A percentile compares a stretch with the other conserved stretches of the same genome.
These are phyloP conservation scores for Drosophila auraria DNA, from an alignment of 1,140 invertebrate species.

Conservation along the genomic window DNA sequence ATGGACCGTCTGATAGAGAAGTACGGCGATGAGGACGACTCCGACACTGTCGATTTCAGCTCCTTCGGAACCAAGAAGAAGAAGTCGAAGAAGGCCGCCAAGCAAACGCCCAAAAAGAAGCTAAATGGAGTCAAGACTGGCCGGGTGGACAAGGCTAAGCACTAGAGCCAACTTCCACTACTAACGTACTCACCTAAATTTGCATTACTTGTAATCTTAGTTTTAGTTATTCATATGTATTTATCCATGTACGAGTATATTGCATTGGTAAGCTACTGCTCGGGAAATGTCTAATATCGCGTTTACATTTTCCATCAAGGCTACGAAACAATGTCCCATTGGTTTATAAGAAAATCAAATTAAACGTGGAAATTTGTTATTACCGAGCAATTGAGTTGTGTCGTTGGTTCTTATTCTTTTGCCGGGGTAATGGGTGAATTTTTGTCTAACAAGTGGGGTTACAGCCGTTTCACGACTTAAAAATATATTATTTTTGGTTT, in stretches of 20 bases:
- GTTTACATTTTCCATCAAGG: background rate
- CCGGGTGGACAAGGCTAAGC: constrained; percentile 59
- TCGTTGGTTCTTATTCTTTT: background rate
- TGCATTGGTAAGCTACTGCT: background rate
- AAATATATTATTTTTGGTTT: too few species aligned
- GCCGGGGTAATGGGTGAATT: too few species aligned
- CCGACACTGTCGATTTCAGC: constrained; percentile 65
- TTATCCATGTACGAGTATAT: constrained; percentile 29
- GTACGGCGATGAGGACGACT: constrained; percentile 76
- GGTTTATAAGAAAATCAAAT: constrained; percentile 13
- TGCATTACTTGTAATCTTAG: constrained; percentile 3
- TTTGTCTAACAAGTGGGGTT: too few species aligned
- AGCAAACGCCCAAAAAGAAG: constrained; percentile 37
- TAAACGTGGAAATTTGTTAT: constrained; percentile 10
- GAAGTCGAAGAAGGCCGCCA: constrained; percentile 45
- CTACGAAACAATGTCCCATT: background rate
- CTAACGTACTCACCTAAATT: constrained; percentile 4
- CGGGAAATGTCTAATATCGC: background rate
- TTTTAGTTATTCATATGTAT: constrained; percentile 13
- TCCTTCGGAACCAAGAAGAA: constrained; percentile 64
- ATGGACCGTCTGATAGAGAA: constrained; percentile 77
- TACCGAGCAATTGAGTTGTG: background rate
- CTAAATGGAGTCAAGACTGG: constrained; percentile 59
- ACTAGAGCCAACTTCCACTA: background rate
- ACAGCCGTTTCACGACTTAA: too few species aligned